phyloP scores from a whole-genome alignment of 1,140 invertebrate species.

The Branchinecta lynchi region DNA sequence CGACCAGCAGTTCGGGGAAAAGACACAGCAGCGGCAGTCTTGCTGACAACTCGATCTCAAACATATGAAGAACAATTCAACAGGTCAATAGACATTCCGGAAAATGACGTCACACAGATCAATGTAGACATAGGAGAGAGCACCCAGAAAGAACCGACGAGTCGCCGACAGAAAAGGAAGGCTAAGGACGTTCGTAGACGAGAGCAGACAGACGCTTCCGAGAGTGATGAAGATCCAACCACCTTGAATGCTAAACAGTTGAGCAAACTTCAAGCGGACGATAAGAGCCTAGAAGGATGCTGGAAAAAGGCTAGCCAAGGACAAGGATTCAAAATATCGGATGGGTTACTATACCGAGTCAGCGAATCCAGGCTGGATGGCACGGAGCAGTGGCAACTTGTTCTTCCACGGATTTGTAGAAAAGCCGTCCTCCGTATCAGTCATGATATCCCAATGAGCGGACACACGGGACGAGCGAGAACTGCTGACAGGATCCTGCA shows the following conservation, averaged over 20 bases:
- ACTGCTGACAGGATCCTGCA: conserved; percentile 17
- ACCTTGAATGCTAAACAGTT: not conserved
- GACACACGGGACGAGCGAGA: conserved; percentile 21
- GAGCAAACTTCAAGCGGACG: not conserved
- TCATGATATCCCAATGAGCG: not conserved
- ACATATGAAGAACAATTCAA: not conserved
- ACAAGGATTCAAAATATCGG: not conserved
- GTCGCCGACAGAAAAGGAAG: not conserved
- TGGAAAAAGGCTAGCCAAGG: not conserved
- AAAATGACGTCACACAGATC: not conserved
- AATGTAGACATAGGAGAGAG: not conserved
- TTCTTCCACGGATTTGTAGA: not conserved
- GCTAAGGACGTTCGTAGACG: not conserved
- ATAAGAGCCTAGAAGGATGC: not conserved
- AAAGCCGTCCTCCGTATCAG: not conserved
- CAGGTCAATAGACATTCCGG: not conserved
- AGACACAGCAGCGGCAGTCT: not conserved
- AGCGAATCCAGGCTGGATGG: not conserved
- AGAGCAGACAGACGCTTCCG: not conserved
- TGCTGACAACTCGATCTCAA: not conserved
- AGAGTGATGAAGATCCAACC: not conserved
- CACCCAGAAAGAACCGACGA: not conserved
- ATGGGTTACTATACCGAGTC: not conserved
- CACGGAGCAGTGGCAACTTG: not conserved
- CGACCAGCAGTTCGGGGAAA: not conserved